phyloP scores from a whole-genome alignment of 2,113 vertebrate genomes.

The Muntiacus reevesi region DNA sequence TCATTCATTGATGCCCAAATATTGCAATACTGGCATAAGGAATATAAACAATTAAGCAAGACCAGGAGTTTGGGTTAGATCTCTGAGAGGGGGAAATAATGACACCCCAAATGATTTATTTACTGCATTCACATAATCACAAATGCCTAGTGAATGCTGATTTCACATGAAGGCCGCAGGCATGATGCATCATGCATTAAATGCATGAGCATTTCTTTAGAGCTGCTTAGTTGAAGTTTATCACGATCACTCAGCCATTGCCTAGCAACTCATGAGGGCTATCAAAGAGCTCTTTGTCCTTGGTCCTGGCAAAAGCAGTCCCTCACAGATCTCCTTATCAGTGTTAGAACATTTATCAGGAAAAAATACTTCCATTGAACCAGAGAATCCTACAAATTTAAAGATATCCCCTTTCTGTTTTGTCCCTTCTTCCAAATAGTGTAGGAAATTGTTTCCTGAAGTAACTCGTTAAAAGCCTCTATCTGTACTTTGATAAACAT shows the following conservation, averaged over 20 bases:
- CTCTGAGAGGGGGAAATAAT: conserved; percentile 30
- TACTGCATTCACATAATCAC: conserved; percentile 70
- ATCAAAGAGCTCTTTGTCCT: conserved; percentile 91
- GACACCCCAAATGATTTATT: conserved; percentile 47
- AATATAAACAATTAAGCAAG: conserved; percentile 20
- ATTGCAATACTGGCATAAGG: not conserved
- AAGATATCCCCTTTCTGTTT: conserved; percentile 30
- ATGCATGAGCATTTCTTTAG: conserved; percentile 85
- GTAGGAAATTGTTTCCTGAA: not conserved
- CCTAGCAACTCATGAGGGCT: conserved; percentile 89
- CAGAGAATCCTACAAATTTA: conserved; percentile 4
- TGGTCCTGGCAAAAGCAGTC: conserved; percentile 82
- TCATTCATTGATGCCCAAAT: not conserved
- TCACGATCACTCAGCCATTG: conserved; percentile 86
- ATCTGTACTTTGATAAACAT: conserved; percentile 11
- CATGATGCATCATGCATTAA: conserved; percentile 82
- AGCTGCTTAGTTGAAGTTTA: conserved; percentile 89
- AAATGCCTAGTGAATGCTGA: conserved; percentile 82
- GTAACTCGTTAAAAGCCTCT: not conserved
- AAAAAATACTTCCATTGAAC: conserved; percentile 60
- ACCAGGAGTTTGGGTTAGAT: not conserved
- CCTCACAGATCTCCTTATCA: conserved; percentile 83
- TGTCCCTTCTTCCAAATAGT: not conserved
- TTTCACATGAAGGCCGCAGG: conserved; percentile 77
- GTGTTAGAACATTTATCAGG: conserved; percentile 76